Conservation (phyloP, 2,888 invertebrate species). For the Aricia artaxerxes region DNA sequence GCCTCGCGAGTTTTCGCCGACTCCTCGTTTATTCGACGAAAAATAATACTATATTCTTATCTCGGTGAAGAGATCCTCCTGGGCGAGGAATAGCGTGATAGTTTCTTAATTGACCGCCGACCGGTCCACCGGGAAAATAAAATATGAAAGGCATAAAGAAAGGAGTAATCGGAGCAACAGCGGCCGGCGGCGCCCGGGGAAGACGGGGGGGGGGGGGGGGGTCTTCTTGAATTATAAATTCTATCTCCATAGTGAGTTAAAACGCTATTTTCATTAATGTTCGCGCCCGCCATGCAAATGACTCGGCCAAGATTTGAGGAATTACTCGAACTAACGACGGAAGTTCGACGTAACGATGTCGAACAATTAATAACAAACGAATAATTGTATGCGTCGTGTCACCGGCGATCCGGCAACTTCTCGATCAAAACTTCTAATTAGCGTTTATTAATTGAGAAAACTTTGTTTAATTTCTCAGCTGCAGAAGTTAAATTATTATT, state of each 20-base stretch:
- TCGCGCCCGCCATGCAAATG: constrained; percentile 14
- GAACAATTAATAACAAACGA: neutral
- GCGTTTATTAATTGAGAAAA: neutral
- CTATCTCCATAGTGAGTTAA: neutral
- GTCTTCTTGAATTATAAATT: neutral
- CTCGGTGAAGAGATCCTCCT: neutral
- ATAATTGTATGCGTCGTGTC: neutral
- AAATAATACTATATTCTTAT: neutral
- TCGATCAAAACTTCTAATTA: neutral
- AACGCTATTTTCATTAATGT: constrained; percentile 2
- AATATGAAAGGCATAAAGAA: neutral
- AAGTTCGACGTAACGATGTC: neutral
- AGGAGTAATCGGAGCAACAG: neutral
- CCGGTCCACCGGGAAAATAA: neutral
- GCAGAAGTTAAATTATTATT: neutral
- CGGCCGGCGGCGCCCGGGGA: neutral
- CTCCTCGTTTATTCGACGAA: neutral
- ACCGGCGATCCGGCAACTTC: neutral
- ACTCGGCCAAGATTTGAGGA: constrained; percentile 8
- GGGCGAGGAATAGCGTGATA: neutral
- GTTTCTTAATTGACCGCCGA: neutral
- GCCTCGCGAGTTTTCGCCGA: neutral
- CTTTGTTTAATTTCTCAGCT: neutral
- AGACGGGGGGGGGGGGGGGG: neutral
- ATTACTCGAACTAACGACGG: constrained; percentile 2